phyloP scores from a whole-genome alignment of 2,888 invertebrate species.

The Halictus quadricinctus region DNA sequence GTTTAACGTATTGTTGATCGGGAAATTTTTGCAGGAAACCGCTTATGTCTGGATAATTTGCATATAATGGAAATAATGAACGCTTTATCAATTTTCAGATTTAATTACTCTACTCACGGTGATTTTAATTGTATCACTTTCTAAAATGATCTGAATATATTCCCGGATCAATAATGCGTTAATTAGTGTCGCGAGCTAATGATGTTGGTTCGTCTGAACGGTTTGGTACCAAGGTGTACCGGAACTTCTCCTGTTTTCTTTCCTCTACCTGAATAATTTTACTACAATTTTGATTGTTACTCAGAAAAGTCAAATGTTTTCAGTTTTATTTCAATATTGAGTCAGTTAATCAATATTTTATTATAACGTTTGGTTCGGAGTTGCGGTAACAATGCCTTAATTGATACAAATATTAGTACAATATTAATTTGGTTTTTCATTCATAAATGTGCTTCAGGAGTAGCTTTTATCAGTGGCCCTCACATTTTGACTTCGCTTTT shows the following conservation, averaged over 20 bases:
- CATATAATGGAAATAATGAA: conserved; percentile 1
- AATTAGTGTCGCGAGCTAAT: neutral
- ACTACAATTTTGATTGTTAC: neutral
- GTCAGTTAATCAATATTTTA: neutral
- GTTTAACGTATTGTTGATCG: neutral
- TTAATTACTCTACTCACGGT: neutral
- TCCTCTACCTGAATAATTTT: neutral
- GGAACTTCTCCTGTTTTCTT: neutral
- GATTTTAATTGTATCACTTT: conserved; percentile 6
- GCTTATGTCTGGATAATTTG: neutral
- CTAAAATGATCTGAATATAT: neutral
- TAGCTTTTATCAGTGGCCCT: neutral
- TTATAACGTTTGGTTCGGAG: neutral
- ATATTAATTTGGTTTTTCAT: neutral
- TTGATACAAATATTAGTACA: neutral
- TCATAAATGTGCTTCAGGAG: neutral
- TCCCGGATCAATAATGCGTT: neutral
- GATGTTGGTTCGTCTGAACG: neutral
- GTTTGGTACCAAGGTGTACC: neutral
- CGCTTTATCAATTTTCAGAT: neutral
- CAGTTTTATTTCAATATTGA: neutral
- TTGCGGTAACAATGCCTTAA: neutral
- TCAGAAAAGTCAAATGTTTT: neutral
- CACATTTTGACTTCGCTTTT: neutral
- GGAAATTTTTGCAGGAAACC: neutral